Base-by-base conservation (phyloP, 2,113 vertebrate species). In the Microtus montanus region DNA sequence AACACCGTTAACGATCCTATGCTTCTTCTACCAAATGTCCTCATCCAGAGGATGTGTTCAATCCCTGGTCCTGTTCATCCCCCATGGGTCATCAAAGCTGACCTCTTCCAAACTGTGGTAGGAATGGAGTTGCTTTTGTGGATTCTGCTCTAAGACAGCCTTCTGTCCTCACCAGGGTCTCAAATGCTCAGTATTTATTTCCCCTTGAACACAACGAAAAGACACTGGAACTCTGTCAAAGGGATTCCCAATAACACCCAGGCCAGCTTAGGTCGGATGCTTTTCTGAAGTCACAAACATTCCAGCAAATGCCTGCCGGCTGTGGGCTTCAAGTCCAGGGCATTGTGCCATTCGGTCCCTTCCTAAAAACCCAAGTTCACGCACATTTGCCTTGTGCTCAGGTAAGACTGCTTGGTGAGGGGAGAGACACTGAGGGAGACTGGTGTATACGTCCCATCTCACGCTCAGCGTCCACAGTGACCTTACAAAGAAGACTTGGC, bases 391-490 rank as follows among this genome's bases (percentile, higher is more conserved):
- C 0, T 30, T 0, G 19, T 38, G 26, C 2, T 44, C 38, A 8
- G 28, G 41, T 30, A 15, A 3, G 11, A 33, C 7, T 5, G 63
- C 75, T 52, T 33, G 52, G 3, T 66, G 52, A 17, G 1, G 54
- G 19, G 54, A 5, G 54, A 47, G 54, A 58, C 54, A 58, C 54
- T 0, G 2, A 30, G 83, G 52, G 6, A 28, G 47, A 44, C 20
- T 2, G 2, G 47, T 17, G 7, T 0, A 0, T 0, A 1, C 1
- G 7, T 20, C 66, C 61, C 14, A 0, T 41, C 41, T 44, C 22
- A 11, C 8, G 1, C 15, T 17, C 20, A 15, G 24, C 3, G 3
- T 35, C 13, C 28, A 52, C 26, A 44, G 38, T 38, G 9, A 28
- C n/a, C 33, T 52, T 74, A 49, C 49, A 49, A 58, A 12, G 20